Conservation (phyloP, 2,888 invertebrate species). For the Rhagophthalmus giganteus region DNA sequence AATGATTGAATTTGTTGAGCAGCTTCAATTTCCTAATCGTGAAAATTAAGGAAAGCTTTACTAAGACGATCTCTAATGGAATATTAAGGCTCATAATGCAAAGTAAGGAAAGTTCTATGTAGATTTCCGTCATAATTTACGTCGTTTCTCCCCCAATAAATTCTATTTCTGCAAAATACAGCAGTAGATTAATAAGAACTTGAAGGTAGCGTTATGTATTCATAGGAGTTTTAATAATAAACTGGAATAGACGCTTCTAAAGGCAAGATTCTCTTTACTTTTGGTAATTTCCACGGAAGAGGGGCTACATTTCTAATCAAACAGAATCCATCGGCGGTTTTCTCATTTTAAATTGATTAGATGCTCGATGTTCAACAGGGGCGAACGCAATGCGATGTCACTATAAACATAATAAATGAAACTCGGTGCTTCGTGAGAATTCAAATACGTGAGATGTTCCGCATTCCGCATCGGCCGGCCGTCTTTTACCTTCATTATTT, state of each 20-base stretch:
- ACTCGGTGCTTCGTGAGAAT: conserved; percentile 15
- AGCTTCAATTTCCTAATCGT: no score
- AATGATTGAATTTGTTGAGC: no score
- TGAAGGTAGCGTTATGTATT: no score
- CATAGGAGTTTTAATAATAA: conserved; percentile 14
- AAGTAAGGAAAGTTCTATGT: no score
- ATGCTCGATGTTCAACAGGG: conserved; percentile 11
- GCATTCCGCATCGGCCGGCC: conserved; percentile 8
- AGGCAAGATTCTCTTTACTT: conserved; percentile 10
- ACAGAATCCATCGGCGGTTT: conserved; percentile 13
- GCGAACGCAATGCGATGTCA: conserved; percentile 2
- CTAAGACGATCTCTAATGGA: no score
- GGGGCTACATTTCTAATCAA: conserved; percentile 20
- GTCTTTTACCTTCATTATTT: conserved; percentile 12
- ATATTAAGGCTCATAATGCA: no score
- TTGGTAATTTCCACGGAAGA: conserved; percentile 13
- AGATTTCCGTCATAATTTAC: no score
- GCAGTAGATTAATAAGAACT: no score
- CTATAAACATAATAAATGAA: conserved; percentile 10
- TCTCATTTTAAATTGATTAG: conserved; percentile 22
- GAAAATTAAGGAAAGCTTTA: no score
- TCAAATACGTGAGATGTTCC: conserved; percentile 7
- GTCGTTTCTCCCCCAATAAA: no score
- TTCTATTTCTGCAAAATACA: conserved; percentile 5
- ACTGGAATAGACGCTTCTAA: conserved; percentile 3